Evolutionary conservation across 2,888 invertebrate genomes (phyloP), one percentile per base, ranked within the genome.

Genomic region (Coenonympha glycerion): DNA sequence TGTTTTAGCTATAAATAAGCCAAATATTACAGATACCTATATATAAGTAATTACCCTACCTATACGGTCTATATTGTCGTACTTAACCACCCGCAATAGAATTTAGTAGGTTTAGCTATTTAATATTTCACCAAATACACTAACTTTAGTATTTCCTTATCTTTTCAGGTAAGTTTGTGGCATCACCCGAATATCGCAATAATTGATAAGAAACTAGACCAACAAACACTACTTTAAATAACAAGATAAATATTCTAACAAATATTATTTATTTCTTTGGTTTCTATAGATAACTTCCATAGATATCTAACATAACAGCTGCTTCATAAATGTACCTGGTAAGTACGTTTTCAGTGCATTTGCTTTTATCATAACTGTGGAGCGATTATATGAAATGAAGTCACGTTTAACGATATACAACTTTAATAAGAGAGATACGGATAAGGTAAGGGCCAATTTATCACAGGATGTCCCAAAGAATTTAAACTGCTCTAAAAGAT

Each of bases 161-260:
- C 31, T 33, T 59, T 59, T 51, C 59, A 59, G 59, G 59, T 59
- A 59, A 57, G 59, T 55, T 13, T 22, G 8, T 36, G 18, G 36
- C 19, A 8, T 18, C 16, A 18, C 18, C 11, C 18, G 26, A 26
- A 24, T 46, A 9, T 26, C 33, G n/a, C 31, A 33, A 21, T 13
- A 31, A 13, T 42, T 39, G 15, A 24, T 39, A 39, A 15, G 39
- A 19, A 28, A 28, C n/a, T 26, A 11, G 9, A 16, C 4, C 15
- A 11, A 2, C 6, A 13, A 21, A 6, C 21, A 16, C n/a, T 36
- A 19, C 6, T 19, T n/a, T 36, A 0, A 19, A 36, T 19, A 2
- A 11, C 4, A 36, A 19, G 31, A 8, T 8, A 15, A 8, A 21
- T 36, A 11, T 19, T 1, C 21, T 6, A 36, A 36, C 11, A 11